Percentiles rank a stretch among this genome's conserved stretches.
phyloP scores from a whole-genome alignment of 2,113 vertebrate species.

The Poecile atricapillus region DNA sequence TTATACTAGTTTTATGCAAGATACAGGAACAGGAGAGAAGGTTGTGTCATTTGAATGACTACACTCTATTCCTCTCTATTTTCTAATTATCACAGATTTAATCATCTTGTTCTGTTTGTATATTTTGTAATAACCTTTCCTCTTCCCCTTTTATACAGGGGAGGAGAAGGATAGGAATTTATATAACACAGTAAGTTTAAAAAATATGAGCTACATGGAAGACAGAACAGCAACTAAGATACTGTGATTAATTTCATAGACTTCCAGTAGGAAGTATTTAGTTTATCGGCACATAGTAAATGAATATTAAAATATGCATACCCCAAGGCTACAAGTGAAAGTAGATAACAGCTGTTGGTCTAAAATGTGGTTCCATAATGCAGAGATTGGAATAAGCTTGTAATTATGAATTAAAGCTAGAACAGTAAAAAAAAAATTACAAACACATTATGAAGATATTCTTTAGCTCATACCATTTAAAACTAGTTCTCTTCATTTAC shows the following conservation, averaged over 20 bases:
- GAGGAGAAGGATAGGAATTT: neutral
- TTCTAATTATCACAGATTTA: constrained; percentile 49
- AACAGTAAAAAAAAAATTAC: constrained; percentile 58
- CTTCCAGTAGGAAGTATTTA: constrained; percentile 80
- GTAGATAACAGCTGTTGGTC: constrained; percentile 81
- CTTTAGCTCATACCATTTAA: constrained; percentile 54
- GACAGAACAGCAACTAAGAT: constrained; percentile 79
- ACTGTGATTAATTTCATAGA: constrained; percentile 80
- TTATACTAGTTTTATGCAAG: constrained; percentile 50
- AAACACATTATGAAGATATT: constrained; percentile 41
- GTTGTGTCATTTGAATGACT: constrained; percentile 41
- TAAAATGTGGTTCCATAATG: constrained; percentile 78
- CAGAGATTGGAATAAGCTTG: constrained; percentile 75
- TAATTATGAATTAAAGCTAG: constrained; percentile 80
- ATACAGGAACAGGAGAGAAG: constrained; percentile 24
- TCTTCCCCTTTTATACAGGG: neutral
- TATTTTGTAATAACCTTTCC: constrained; percentile 52
- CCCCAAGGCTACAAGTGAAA: constrained; percentile 74
- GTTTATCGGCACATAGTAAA: constrained; percentile 79
- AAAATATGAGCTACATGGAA: constrained; percentile 70
- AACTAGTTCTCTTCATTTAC: constrained; percentile 42
- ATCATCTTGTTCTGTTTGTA: constrained; percentile 18
- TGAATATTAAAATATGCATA: constrained; percentile 81
- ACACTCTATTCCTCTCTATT: neutral
- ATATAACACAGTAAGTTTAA: constrained; percentile 33